phyloP scores from a whole-genome alignment of 2,797 vertebrate species.

The Scyliorhinus canicula region DNA sequence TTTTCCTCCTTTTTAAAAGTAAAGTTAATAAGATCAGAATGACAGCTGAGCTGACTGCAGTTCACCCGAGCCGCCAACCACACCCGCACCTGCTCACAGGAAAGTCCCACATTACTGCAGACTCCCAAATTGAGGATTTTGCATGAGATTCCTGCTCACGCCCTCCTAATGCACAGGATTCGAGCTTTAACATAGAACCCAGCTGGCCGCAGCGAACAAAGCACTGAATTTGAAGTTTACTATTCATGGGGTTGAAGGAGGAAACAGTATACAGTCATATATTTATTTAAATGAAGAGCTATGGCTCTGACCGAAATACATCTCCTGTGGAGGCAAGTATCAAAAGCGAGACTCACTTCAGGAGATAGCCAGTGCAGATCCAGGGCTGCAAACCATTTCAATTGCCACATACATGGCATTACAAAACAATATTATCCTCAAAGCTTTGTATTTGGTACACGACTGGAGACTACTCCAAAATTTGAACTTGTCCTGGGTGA shows the following conservation, averaged over 20 bases:
- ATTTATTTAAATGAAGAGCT: not conserved
- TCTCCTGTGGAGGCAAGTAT: not conserved
- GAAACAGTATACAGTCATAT: not conserved
- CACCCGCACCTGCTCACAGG: not conserved
- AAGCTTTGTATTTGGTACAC: not conserved
- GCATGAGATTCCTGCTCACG: not conserved
- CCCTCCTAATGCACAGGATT: not conserved
- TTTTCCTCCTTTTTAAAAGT: not conserved
- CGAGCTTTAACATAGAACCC: not conserved
- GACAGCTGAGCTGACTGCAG: slow-evolving; percentile 47
- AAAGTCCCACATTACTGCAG: not conserved
- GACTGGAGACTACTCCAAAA: not conserved
- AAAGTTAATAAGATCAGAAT: not conserved
- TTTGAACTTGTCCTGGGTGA: not conserved
- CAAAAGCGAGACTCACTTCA: not conserved
- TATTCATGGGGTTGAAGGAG: not conserved
- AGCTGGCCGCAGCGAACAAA: not conserved
- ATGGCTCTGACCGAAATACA: not conserved
- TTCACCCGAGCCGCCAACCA: not conserved
- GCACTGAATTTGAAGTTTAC: not conserved
- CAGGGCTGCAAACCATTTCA: not conserved
- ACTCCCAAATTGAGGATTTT: not conserved
- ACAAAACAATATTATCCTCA: not conserved
- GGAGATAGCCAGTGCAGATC: not conserved
- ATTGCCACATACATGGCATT: not conserved